Evolutionary conservation across 2,888 invertebrate genomes (phyloP), one percentile per base, ranked within the genome.

Genomic region (Athripsodes cinereus): DNA sequence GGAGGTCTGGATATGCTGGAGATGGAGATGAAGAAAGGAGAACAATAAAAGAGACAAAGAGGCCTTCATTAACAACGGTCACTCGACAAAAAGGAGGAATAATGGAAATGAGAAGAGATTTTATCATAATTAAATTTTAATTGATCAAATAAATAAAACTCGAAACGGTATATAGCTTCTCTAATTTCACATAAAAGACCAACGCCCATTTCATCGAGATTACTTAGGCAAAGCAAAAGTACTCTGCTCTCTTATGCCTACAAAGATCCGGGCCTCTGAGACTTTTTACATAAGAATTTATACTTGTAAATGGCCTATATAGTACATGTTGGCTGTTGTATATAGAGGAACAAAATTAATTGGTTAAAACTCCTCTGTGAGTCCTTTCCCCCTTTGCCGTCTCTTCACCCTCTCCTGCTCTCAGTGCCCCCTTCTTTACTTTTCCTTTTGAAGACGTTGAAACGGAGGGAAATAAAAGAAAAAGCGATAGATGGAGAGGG

Each of bases 321-420:
- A 52, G 57, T 59, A 58, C 58, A 62, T 57, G 61, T 57, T 47
- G 58, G 48, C 49, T 56, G 55, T 59, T 62, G 62, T 62, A 60
- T 62, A 62, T 62, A 62, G 78, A 78, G 79, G 79, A 79, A 78
- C 79, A 79, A 79, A 79, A 79, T 79, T 79, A 79, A 79, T 79
- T 79, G 79, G 79, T 79, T 79, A 79, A 79, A 79, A 79, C 79
- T 79, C 79, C 79, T 79, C 79, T 78, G 77, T 74, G 78, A 78
- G 78, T 78, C 78, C 58, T 58, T 53, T 59, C 63, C 56, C 59
- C 61, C 52, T 57, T 56, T 58, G 55, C 50, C 61, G 44, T 49
- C 53, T 50, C 56, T 46, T 74, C 57, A 56, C 57, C 49, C 55
- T 20, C 49, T 52, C 46, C 51, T 61, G 73, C 72, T 40, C 40